Evolutionary conservation across 2,113 vertebrate genomes (phyloP).

Genomic region (Xyliphius kryptos): DNA sequence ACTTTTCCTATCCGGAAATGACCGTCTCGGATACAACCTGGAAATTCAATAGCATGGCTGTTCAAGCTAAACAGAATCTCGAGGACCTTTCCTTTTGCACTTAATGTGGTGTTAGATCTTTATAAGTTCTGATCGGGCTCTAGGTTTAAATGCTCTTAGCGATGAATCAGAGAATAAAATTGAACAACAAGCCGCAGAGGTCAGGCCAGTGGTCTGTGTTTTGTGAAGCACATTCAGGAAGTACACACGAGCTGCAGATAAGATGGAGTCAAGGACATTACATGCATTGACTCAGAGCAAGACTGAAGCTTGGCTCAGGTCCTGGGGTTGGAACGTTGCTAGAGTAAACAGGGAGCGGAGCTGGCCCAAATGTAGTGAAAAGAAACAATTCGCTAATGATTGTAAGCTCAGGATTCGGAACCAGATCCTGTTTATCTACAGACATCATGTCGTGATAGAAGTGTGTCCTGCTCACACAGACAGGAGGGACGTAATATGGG

Average conservation of each 20-base stretch:
- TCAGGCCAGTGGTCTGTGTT: neutral
- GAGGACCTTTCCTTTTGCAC: slow-evolving; percentile 41
- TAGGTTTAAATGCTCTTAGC: slow-evolving; percentile 21
- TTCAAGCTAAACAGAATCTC: too few species aligned
- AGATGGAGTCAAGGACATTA: slow-evolving; percentile 22
- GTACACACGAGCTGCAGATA: slow-evolving; percentile 18
- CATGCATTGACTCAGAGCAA: neutral
- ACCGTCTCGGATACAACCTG: slow-evolving; percentile 49
- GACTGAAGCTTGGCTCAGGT: slow-evolving; percentile 8
- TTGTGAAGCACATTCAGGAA: slow-evolving; percentile 19
- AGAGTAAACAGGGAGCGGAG: slow-evolving; percentile 6
- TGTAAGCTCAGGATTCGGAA: slow-evolving; percentile 22
- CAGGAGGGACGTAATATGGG: neutral
- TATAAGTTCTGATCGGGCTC: slow-evolving; percentile 20
- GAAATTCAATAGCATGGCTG: slow-evolving; percentile 41
- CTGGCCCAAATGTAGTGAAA: slow-evolving; percentile 24
- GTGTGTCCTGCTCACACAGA: slow-evolving; percentile 14
- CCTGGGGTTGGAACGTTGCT: slow-evolving; percentile 13
- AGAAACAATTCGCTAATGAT: slow-evolving; percentile 46
- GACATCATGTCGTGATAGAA: slow-evolving; percentile 14
- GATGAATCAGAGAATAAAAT: slow-evolving; percentile 4
- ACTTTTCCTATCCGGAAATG: too few species aligned
- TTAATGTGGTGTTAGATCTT: slow-evolving; percentile 45
- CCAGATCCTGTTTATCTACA: slow-evolving; percentile 35
- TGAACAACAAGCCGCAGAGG: slow-evolving; percentile 22